phyloP scores from a whole-genome alignment of 2,888 invertebrate species.

The Idaea dimidiata region DNA sequence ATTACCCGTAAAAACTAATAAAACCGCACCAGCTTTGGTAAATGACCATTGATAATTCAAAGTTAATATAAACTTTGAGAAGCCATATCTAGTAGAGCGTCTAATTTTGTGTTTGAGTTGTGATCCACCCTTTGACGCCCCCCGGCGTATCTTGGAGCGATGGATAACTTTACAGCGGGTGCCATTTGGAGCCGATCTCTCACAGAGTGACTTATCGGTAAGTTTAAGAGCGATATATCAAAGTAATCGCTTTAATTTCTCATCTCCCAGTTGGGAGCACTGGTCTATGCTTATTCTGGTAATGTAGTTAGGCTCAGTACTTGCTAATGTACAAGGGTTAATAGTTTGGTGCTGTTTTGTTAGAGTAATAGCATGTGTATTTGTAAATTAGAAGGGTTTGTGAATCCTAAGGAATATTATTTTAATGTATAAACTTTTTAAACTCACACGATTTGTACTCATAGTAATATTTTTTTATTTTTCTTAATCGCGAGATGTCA shows the following conservation, averaged over 20 bases:
- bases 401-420: no score
- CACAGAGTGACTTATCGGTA: slow-evolving; percentile 75
- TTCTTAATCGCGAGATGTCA: no score
- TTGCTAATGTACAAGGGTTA: slow-evolving; percentile 36
- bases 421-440: no score
- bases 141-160: slow-evolving; percentile 51
- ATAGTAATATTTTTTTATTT: no score
- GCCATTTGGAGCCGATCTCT: slow-evolving; percentile 74
- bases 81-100: slow-evolving; percentile 34
- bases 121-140: slow-evolving; percentile 28
- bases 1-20: slow-evolving; percentile 12
- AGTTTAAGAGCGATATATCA: slow-evolving; percentile 77
- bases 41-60: slow-evolving; percentile 31
- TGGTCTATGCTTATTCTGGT: slow-evolving; percentile 66
- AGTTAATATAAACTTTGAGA: slow-evolving; percentile 29
- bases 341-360: slow-evolving; percentile 19
- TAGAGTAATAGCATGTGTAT: slow-evolving; percentile 9
- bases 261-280: slow-evolving; percentile 67
- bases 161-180: slow-evolving; percentile 74
- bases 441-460: no score
- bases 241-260: slow-evolving; percentile 80
- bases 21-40: slow-evolving; percentile 1
- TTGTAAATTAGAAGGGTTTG: slow-evolving; percentile 22
- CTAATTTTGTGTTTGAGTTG: slow-evolving; percentile 49
- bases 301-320: slow-evolving; percentile 44